Conservation (phyloP, 2,888 invertebrate species). For the Zeuzera pyrina region DNA sequence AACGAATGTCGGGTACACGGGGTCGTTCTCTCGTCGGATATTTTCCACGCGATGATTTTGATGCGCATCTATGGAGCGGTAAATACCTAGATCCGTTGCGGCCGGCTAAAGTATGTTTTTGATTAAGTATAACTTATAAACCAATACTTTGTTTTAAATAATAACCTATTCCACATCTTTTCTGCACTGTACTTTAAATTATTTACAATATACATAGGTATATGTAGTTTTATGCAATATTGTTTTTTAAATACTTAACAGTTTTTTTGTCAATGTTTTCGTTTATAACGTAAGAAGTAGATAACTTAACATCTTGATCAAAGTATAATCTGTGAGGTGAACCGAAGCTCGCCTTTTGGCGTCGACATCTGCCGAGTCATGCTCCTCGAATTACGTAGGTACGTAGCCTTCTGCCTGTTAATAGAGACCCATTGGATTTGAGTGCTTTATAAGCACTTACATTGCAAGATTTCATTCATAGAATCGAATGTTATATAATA, state of each 20-base stretch:
- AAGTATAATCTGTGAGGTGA: slow-evolving; percentile 22
- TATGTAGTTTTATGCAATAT: too few species aligned
- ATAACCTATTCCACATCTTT: too few species aligned
- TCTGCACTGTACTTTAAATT: too few species aligned
- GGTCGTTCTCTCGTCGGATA: slow-evolving; percentile 59
- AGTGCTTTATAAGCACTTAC: too few species aligned
- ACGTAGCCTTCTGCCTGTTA: background rate
- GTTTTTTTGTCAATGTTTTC: slow-evolving; percentile 4
- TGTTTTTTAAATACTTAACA: too few species aligned
- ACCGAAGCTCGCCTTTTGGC: slow-evolving; percentile 34
- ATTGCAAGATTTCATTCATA: too few species aligned
- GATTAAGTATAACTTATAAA: background rate
- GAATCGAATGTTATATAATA: too few species aligned
- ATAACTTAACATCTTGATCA: slow-evolving; percentile 56
- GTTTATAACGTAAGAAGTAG: slow-evolving; percentile 31
- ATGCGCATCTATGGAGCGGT: slow-evolving; percentile 56
- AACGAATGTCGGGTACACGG: slow-evolving; percentile 69
- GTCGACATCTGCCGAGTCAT: slow-evolving; percentile 21
- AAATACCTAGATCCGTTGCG: slow-evolving; percentile 4
- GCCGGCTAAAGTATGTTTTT: background rate
- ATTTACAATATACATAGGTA: too few species aligned
- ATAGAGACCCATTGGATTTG: slow-evolving; percentile 1
- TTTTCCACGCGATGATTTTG: slow-evolving; percentile 70
- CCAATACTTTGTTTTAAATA: background rate
- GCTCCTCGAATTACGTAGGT: slow-evolving; percentile 6